These are phyloP conservation scores for Carassius gibelio DNA, from an alignment of 2,113 vertebrate genomes.

Conservation along the genomic window DNA sequence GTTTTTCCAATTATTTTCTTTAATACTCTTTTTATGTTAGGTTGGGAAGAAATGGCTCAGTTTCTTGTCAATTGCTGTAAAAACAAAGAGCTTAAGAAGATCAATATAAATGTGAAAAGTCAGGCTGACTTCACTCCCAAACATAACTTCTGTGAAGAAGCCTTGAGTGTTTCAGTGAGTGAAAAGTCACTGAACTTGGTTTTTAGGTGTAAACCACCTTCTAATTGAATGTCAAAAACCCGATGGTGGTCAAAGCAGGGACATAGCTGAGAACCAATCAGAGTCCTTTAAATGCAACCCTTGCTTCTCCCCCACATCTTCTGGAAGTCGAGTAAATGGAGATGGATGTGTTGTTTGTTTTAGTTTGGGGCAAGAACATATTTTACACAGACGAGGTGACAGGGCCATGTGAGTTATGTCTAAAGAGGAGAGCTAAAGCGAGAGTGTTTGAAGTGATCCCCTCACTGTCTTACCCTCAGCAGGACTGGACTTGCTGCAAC, in stretches of 20 bases:
- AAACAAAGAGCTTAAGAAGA: neutral
- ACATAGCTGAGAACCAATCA: constrained; percentile 29
- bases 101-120: neutral
- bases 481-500: constrained; percentile 64
- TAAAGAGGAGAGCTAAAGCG: constrained; percentile 18
- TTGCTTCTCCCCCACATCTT: constrained; percentile 40
- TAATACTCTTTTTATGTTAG: neutral
- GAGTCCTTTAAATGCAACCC: neutral
- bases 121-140: neutral
- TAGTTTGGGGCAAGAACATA: constrained; percentile 73
- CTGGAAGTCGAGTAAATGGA: constrained; percentile 68
- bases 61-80: neutral
- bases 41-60: neutral
- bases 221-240: constrained; percentile 58
- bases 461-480: constrained; percentile 66
- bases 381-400: constrained; percentile 71
- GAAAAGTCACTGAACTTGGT: constrained; percentile 57
- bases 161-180: neutral
- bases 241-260: constrained; percentile 27
- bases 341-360: constrained; percentile 79
- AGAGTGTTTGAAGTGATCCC: constrained; percentile 65
- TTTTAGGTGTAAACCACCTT: constrained; percentile 62
- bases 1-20: neutral
- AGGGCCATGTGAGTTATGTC: constrained; percentile 65
- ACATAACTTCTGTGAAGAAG: too few relatives aligned